Evolutionary conservation across 1,140 invertebrate genomes (phyloP).

Genomic region (Heliconius congener): DNA sequence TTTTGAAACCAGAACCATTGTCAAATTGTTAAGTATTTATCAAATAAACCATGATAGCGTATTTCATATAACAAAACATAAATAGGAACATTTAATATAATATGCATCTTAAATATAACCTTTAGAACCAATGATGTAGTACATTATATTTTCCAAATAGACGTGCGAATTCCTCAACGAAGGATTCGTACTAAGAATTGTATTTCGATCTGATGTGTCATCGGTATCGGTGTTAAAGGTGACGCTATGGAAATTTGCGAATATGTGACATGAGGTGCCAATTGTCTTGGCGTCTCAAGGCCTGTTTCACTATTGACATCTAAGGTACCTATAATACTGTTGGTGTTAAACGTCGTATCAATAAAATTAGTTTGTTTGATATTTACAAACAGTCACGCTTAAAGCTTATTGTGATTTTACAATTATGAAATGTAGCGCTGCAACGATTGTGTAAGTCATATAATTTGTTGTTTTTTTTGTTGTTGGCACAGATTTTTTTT

Average conservation of each 20-base stretch:
- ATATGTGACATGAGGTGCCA: constrained; percentile 59
- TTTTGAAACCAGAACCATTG: too few species aligned
- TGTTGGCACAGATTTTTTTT: too few species aligned
- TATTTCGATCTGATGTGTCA: constrained; percentile 33
- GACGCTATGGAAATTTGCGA: constrained; percentile 73
- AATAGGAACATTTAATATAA: background rate
- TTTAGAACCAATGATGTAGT: background rate
- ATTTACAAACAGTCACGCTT: constrained; percentile 56
- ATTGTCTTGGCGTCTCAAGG: constrained; percentile 69
- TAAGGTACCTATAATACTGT: constrained; percentile 50
- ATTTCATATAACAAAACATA: too few species aligned
- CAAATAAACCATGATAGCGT: too few species aligned
- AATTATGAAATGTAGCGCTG: constrained; percentile 20
- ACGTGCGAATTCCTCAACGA: constrained; percentile 23
- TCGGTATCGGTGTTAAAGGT: constrained; percentile 57
- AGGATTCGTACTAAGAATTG: constrained; percentile 32
- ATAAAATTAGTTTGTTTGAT: constrained; percentile 60
- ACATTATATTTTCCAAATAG: background rate
- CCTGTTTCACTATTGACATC: constrained; percentile 59
- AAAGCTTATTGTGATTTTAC: constrained; percentile 9
- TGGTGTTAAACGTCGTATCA: constrained; percentile 50
- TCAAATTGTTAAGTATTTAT: too few species aligned
- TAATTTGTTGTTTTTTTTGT: background rate
- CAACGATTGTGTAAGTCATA: background rate
- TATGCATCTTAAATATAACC: background rate